Evolutionary conservation across 2,113 vertebrate species (phyloP).

Genomic region (Alethe diademata): DNA sequence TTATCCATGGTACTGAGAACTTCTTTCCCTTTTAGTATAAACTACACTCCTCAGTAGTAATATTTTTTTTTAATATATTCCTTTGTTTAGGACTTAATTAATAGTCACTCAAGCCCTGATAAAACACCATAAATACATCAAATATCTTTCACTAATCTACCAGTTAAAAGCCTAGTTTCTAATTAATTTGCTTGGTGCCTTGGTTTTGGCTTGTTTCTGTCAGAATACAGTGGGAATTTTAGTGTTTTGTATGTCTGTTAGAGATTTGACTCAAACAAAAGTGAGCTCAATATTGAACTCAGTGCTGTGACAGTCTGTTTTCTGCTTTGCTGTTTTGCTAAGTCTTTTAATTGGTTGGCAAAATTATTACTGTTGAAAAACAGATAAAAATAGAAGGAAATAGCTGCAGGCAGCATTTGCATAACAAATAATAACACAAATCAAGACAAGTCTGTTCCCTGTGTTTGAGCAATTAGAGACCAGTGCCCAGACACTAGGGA

Average conservation of each 20-base stretch:
- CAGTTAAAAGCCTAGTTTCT: neutral
- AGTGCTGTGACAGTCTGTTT: neutral
- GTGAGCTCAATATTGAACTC: neutral
- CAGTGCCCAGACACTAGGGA: neutral
- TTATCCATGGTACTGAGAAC: neutral
- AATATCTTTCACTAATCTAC: neutral
- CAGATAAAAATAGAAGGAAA: neutral
- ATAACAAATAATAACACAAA: neutral
- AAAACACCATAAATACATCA: neutral
- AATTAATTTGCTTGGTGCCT: neutral
- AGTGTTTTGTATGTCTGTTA: neutral
- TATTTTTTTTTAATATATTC: neutral
- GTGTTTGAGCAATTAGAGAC: neutral
- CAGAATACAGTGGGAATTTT: neutral
- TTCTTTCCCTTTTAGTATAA: neutral
- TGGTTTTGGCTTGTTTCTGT: neutral
- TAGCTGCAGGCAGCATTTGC: neutral
- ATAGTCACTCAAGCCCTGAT: neutral
- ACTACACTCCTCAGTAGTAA: neutral
- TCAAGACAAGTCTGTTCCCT: neutral
- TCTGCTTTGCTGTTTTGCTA: neutral
- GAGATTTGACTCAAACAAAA: neutral
- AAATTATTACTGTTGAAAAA: neutral
- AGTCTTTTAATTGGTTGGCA: neutral
- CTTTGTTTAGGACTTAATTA: neutral